Evolutionary conservation across 2,888 invertebrate species (phyloP), one percentile per base, ranked within the genome.

Genomic region (Anthoptus insignis): DNA sequence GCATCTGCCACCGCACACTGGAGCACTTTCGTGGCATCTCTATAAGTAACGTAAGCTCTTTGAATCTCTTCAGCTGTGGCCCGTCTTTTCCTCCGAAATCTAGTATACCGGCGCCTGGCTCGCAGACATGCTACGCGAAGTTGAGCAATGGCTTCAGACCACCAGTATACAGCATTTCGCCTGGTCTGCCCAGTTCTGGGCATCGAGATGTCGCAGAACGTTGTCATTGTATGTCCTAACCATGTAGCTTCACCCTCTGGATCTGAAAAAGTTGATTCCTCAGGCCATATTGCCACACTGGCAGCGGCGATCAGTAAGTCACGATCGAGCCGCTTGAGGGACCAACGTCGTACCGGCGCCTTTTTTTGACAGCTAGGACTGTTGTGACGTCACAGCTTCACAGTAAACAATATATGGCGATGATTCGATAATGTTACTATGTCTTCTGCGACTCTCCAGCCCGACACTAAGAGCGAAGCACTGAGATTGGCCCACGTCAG

Each of bases 371-470:
- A 16, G 4, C 2, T 2, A 16, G 9, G 16, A 8, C 2, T 14
- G 42, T 11, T 14, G 5, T 14, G 16, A 42, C 5, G 19, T 14
- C 42, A 16, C 34, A 61, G 57, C 9, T n/a, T 67, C 60, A 32
- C 67, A 52, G n/a, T 58, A 49, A 22, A 67, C n/a, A n/a, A n/a
- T n/a, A n/a, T n/a, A n/a, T n/a, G n/a, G n/a, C n/a, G n/a, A n/a
- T n/a, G 67, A 32, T 67, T 67, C 5, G 67, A 70, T 14, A 69
- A 45, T 7, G 65, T 69, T 19, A 52, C 59, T 34, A 63, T 19
- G 14, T 67, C 69, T 19, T 66, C 67, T 7, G 61, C 60, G 2
- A 70, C 69, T 9, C 66, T 29, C 67, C 67, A 70, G 1, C 53
- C 34, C 9, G 56, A 59, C 2, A 66, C 21, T 24, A 60, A 13